These are phyloP conservation scores for Drosophila helvetica DNA, from an alignment of 2,888 invertebrate genomes.

Conservation along the genomic window DNA sequence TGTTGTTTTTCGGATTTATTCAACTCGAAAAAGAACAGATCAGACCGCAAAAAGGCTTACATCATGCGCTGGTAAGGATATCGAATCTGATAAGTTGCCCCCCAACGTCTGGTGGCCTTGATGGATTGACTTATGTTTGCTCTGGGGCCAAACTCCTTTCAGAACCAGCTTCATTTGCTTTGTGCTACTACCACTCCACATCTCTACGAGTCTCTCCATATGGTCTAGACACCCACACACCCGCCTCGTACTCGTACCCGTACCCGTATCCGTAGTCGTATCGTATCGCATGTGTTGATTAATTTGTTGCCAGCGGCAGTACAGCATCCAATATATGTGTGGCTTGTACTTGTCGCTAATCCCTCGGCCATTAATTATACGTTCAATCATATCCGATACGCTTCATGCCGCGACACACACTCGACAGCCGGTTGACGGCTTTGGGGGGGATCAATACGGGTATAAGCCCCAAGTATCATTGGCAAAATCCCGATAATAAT, in stretches of 20 bases:
- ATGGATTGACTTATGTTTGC: slow-evolving; percentile 17
- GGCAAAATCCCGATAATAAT: slow-evolving; percentile 39
- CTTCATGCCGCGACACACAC: slow-evolving; percentile 30
- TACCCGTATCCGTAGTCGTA: background rate
- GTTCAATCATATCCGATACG: slow-evolving; percentile 74
- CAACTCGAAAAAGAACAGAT: background rate
- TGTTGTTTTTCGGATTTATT: slow-evolving; percentile 4
- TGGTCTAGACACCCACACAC: slow-evolving; percentile 58
- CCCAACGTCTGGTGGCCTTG: slow-evolving; percentile 13
- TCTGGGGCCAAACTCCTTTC: slow-evolving; percentile 40
- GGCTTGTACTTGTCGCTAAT: slow-evolving; percentile 70
- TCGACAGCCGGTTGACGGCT: slow-evolving; percentile 16
- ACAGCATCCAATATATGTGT: slow-evolving; percentile 65
- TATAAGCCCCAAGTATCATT: slow-evolving; percentile 25
- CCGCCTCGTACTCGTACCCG: too few species aligned
- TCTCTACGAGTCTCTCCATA: slow-evolving; percentile 35
- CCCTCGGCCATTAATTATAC: slow-evolving; percentile 71
- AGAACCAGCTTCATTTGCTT: slow-evolving; percentile 34
- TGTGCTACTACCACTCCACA: slow-evolving; percentile 40
- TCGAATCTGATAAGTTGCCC: slow-evolving; percentile 5
- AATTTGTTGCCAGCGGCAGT: slow-evolving; percentile 61
- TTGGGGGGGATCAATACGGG: slow-evolving; percentile 12
- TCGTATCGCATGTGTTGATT: slow-evolving; percentile 62
- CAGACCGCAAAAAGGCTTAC: background rate
- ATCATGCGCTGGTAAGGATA: slow-evolving; percentile 28